Evolutionary conservation across 2,797 vertebrate genomes (phyloP), one percentile per base, ranked within the genome.

Genomic region (Borostomias antarcticus): DNA sequence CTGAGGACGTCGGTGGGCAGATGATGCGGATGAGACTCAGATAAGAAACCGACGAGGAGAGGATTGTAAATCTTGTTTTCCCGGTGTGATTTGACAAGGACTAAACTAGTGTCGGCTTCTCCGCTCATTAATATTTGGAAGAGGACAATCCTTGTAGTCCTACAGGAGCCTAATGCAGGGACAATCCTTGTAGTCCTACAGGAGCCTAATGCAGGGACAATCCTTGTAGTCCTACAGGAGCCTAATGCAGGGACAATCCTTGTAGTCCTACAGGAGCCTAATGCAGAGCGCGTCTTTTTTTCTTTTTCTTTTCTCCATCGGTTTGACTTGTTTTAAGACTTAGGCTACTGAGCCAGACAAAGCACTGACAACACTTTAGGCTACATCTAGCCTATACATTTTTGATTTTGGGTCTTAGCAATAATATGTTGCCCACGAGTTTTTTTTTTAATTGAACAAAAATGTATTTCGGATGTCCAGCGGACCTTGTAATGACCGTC

Each of bases 11-110:
- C 37, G 40, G 45, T 26, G 21, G 57, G 19, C 50, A 61, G 58
- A 64, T 52, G 45, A 71, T 59, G 66, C 45, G 33, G 63, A 76
- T 66, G 72, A 78, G n/a, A 11, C 71, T 40, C 66, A 72, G 51
- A 45, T 62, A 51, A 72, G 25, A 43, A 43, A 64, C 63, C 45
- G 68, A 68, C 33, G 35, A 72, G 59, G 58, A 66, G 8, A 48
- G 59, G 69, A 69, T 33, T 73, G 50, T 70, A 32, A 40, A 25
- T 37, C 30, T 32, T 30, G 10, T 48, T 25, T 23, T 52, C 5
- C 13, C 19, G 8, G 52, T 50, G 45, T 30, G 37, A 68, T 50
- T 8, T 52, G 35, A 61, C 54, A 48, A 37, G 15, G 10, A 17
- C 28, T 7, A 25, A 35, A 19, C 32, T 23, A 19, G 4, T 11